Conservation (phyloP, 2,113 vertebrate genomes). For the Platycercus adscitus region DNA sequence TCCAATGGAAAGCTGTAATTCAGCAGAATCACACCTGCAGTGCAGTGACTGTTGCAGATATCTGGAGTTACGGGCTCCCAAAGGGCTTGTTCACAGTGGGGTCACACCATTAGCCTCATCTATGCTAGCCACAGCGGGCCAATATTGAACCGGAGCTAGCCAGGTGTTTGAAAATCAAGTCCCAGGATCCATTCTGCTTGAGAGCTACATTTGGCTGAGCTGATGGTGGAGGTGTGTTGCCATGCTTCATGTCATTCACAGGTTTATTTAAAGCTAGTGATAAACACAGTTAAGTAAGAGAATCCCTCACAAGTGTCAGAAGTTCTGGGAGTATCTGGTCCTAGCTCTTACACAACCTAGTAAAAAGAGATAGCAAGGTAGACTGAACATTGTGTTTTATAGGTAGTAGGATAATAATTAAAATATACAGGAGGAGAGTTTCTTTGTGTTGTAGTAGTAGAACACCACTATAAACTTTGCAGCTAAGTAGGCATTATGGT, state of each 20-base stretch:
- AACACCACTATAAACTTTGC: not conserved
- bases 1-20: not conserved
- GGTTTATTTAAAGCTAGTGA: not conserved
- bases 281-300: not conserved
- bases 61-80: not conserved
- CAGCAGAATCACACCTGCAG: not conserved
- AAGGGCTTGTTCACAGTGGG: accelerated
- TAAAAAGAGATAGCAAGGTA: not conserved
- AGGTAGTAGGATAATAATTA: not conserved
- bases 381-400: not conserved
- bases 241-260: not conserved
- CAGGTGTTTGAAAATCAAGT: not conserved
- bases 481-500: not conserved
- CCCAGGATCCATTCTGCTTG: not conserved
- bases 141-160: accelerated
- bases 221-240: not conserved
- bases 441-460: not conserved
- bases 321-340: not conserved
- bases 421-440: not conserved
- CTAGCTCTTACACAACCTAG: not conserved
- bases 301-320: not conserved
- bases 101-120: not conserved
- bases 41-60: accelerated
- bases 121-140: accelerated
- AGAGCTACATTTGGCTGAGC: not conserved